Base-by-base conservation (phyloP, 2,888 invertebrate genomes). In the Aspidiotus rigidus region DNA sequence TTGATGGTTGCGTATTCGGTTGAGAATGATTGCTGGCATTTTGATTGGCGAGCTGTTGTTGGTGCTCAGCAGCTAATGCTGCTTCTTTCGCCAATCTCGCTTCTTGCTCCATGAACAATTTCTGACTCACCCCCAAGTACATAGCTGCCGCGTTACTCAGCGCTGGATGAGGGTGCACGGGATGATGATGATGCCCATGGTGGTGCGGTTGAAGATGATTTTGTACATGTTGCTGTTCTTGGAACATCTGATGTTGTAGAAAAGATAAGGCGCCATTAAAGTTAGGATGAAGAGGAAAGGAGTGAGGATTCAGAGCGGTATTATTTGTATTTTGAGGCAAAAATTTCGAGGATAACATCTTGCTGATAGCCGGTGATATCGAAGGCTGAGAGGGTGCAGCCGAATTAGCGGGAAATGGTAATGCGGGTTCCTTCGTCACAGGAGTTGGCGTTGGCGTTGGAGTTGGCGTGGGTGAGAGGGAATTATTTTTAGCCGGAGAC, bases 91-190 rank as follows among this genome's bases (percentile, higher is more conserved):
- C 87, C 79, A 87, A 82, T 72, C 88, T 82, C 28, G 86, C 88
- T 77, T 89, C 89, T 77, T 89, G 87, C 78, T 90, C 89, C 79
- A 88, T 81, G 76, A 90, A 86, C 75, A 90, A 80, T 76, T 89
- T 88, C 75, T 90, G 88, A 75, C 86, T 85, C 61, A 86, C 85
- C 73, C 88, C 87, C 73, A 89, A 82, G 79, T 90, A 89, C 86
- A 89, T 88, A 55, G 82, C 81, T 54, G 82, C 80, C 62, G 81
- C 81, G 73, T 78, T 81, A 74, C 79, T 82, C 41, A 73, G 72
- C 39, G 44, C 55, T 16, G 74, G 73, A 6, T 73, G 73, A 62
- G 73, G 73, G 60, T 76, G 75, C 6, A 73, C 74, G 64, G 74
- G 73, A 53, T 72, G 73, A 53, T 73, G 74, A 74, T 79, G 78